Conservation (phyloP, 2,797 vertebrate species). For the Sylvilagus floridanus region DNA sequence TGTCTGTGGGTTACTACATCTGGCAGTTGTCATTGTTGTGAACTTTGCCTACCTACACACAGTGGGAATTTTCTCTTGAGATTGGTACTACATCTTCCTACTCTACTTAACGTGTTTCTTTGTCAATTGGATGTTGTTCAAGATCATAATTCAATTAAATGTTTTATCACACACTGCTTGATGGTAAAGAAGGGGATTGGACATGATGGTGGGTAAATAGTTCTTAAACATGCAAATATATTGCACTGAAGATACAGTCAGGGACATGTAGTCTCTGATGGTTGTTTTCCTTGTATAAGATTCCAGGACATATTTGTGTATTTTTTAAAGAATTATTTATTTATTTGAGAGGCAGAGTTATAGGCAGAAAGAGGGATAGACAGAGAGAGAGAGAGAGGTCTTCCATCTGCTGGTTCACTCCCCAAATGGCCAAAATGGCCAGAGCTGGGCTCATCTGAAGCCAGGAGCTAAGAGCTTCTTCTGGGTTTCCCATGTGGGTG, state of each 20-base stretch:
- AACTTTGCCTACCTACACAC: rapidly evolving
- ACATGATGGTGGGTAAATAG: not conserved
- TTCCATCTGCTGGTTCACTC: too few species aligned
- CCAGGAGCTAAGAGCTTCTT: too few species aligned
- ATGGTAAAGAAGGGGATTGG: not conserved
- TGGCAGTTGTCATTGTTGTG: not conserved
- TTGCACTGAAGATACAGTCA: not conserved
- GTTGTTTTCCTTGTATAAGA: not conserved
- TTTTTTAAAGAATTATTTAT: not conserved
- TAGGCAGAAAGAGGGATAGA: too few species aligned
- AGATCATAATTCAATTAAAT: not conserved
- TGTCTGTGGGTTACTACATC: not conserved
- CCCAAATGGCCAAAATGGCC: too few species aligned
- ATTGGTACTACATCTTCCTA: not conserved
- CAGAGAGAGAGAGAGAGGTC: too few species aligned
- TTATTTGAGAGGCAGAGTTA: too few species aligned
- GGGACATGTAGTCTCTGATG: not conserved
- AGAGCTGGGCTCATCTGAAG: too few species aligned
- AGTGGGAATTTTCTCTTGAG: not conserved
- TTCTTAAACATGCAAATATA: not conserved
- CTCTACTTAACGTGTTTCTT: not conserved
- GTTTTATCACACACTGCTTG: not conserved
- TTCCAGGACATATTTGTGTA: not conserved
- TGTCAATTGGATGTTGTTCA: not conserved
- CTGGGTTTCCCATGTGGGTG: too few species aligned